These are phyloP conservation scores for Crocallis elinguaria DNA, from an alignment of 2,888 invertebrate genomes.

Conservation along the genomic window DNA sequence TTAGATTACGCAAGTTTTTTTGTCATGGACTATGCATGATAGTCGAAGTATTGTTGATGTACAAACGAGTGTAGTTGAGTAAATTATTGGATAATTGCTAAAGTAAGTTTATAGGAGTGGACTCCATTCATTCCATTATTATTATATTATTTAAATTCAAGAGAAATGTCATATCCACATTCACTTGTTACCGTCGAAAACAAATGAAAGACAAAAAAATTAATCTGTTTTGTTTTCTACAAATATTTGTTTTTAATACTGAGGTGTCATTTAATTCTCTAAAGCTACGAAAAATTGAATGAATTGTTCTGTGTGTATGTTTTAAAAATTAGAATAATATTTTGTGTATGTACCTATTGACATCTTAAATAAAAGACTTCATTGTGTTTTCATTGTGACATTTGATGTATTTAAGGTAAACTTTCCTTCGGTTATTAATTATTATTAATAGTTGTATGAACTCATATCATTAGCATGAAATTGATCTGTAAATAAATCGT, in stretches of 20 bases:
- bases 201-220: no score
- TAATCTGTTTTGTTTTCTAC: no score
- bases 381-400: not conserved
- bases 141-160: not conserved
- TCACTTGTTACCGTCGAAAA: no score
- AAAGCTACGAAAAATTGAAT: no score
- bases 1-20: constrained; percentile 4
- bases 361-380: no score
- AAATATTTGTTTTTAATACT: no score
- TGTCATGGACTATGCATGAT: not conserved
- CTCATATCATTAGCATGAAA: constrained; percentile 18
- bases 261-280: no score
- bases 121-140: not conserved
- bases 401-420: not conserved
- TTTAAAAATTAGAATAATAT: no score
- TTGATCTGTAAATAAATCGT: constrained; percentile 55
- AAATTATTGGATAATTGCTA: constrained; percentile 3
- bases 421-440: not conserved
- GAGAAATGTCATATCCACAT: not conserved
- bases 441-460: not conserved
- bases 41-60: not conserved
- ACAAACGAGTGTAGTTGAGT: constrained; percentile 18
- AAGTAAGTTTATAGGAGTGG: constrained; percentile 1
- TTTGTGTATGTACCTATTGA: no score
- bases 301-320: no score